Evolutionary conservation across 2,888 invertebrate genomes (phyloP), one percentile per base, ranked within the genome.

Genomic region (Dasypogon diadema): DNA sequence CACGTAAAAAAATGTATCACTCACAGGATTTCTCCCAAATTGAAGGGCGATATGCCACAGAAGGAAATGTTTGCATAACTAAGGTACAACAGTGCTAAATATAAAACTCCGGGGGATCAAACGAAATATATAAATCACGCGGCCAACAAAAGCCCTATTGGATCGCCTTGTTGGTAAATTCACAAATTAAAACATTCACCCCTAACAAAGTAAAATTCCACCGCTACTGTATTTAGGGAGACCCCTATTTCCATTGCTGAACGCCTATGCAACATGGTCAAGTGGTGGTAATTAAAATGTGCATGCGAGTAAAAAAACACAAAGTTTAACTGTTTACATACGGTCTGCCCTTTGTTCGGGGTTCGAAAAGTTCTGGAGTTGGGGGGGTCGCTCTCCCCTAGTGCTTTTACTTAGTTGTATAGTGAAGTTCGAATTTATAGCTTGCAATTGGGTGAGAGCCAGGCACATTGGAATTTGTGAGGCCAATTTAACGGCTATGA

Each of bases 231-330:
- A 56, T 12, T 4, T 8, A 5, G 42, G 12, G 5, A 4, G 10
- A 42, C 12, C 12, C 12, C 18, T 14, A n/a, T 26, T n/a, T 18
- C 8, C 24, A n/a, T 5, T 10, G 22, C 21, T 26, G 56, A 12
- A 42, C 2, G 42, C 42, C 14, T 26, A 6, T 26, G 56, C 26
- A 56, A 26, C 56, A 56, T 26, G 56, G 56, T 56, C 56, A 56
- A 56, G 56, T 18, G 26, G 30, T 56, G n/a, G 56, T 56, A 56
- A 56, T 56, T 56, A 56, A 56, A 56, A 56, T 56, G 30, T 56
- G 30, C 56, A 56, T 56, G 30, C 10, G 26, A 56, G 24, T 26
- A 56, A 56, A 18, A 22, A 42, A 56, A 22, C 24, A 12, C 56
- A 56, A 10, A 26, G 24, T 26, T 56, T 24, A 56, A 56, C 56